A percentile compares a stretch with the other conserved stretches of the same genome.
These are phyloP conservation scores for Scyliorhinus canicula DNA, from an alignment of 2,797 vertebrate genomes.

Conservation along the genomic window DNA sequence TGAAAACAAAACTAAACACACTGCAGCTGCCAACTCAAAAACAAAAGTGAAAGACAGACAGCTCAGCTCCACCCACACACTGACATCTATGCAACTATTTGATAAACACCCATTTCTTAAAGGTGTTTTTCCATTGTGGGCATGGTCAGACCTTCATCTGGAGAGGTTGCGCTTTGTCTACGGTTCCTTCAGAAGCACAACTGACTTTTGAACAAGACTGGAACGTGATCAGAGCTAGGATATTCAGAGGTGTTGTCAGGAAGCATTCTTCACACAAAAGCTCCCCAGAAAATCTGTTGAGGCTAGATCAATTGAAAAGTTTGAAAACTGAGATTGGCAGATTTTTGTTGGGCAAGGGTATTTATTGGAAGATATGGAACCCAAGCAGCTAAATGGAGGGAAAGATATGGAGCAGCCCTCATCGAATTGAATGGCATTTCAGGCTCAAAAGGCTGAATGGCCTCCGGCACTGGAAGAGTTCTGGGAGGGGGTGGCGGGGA, in stretches of 20 bases:
- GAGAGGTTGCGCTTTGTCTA: too few species aligned
- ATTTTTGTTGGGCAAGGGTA: neutral
- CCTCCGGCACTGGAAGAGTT: too few species aligned
- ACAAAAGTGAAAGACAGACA: too few species aligned
- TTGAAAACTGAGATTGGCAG: neutral
- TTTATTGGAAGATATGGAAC: neutral
- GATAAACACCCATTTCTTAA: too few species aligned
- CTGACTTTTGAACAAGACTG: neutral
- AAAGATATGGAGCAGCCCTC: neutral
- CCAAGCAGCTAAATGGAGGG: neutral
- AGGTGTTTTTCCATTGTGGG: too few species aligned
- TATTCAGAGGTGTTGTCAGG: neutral
- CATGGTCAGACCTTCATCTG: too few species aligned
- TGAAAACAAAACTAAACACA: too few species aligned
- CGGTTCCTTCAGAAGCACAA: too few species aligned
- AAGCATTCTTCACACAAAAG: neutral
- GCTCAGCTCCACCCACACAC: too few species aligned
- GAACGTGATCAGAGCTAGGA: neutral
- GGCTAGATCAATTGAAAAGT: neutral
- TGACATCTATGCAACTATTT: too few species aligned
- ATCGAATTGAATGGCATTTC: neutral
- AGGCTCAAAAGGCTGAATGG: neutral
- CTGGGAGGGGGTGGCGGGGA: too few species aligned
- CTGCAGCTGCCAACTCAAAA: too few species aligned
- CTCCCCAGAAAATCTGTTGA: neutral